These are phyloP conservation scores for Poecilia picta DNA, from an alignment of 2,797 vertebrate species.

Conservation along the genomic window DNA sequence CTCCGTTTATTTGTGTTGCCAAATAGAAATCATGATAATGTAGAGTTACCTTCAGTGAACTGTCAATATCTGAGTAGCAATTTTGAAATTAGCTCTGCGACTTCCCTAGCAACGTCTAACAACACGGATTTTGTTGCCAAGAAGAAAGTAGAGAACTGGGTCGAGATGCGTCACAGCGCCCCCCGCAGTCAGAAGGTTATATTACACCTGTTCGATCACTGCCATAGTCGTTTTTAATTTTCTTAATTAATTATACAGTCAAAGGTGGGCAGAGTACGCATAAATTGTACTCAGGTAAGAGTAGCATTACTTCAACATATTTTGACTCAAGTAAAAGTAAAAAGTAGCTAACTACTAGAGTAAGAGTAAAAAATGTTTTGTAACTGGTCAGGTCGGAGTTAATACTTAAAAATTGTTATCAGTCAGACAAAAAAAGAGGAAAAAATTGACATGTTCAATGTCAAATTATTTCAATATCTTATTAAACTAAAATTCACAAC, in stretches of 20 bases:
- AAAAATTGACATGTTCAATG: no score
- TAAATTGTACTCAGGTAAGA: background rate
- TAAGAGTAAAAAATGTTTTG: background rate
- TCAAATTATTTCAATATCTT: no score
- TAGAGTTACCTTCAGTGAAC: conserved; percentile 30
- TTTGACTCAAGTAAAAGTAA: background rate
- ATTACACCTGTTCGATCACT: background rate
- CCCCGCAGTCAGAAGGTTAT: background rate
- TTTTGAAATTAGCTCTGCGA: conserved; percentile 21
- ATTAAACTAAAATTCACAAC: background rate
- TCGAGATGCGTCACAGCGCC: conserved; percentile 42
- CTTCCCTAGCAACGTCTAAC: conserved; percentile 81
- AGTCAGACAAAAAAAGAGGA: no score
- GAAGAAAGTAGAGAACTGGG: conserved; percentile 24
- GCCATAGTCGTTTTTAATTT: background rate
- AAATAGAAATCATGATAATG: background rate
- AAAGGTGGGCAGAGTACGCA: background rate
- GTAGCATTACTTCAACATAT: background rate
- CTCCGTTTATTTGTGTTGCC: background rate
- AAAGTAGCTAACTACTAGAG: background rate
- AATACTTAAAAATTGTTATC: background rate
- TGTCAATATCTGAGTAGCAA: background rate
- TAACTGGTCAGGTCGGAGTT: background rate
- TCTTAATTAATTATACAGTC: background rate
- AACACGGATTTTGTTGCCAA: conserved; percentile 66